phyloP scores from a whole-genome alignment of 2,888 invertebrate genomes.

The Amaurobius ferox region DNA sequence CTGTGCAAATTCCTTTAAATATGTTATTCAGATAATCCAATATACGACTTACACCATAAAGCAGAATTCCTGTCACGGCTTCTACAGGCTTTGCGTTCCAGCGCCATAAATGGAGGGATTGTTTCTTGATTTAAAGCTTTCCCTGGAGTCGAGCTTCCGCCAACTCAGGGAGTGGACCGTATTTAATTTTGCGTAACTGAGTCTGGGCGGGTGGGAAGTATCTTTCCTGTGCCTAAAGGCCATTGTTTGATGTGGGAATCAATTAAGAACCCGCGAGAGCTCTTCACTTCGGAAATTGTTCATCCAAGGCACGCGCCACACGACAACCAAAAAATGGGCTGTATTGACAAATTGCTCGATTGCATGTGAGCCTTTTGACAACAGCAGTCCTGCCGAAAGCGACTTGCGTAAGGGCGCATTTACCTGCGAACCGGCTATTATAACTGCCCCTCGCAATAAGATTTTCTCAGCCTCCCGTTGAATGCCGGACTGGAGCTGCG shows the following conservation, averaged over 20 bases:
- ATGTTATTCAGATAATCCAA: background rate
- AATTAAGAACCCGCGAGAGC: slow-evolving; percentile 59
- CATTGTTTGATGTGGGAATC: slow-evolving; percentile 65
- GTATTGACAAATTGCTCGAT: slow-evolving; percentile 70
- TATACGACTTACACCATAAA: background rate
- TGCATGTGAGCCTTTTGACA: slow-evolving; percentile 59
- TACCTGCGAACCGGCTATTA: slow-evolving; percentile 60
- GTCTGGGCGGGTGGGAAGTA: slow-evolving; percentile 45
- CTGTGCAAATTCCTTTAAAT: background rate
- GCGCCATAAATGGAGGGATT: slow-evolving; percentile 3
- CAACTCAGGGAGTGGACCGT: slow-evolving; percentile 5
- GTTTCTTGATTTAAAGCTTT: slow-evolving; percentile 7
- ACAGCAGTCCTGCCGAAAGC: slow-evolving; percentile 44
- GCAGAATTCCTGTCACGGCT: slow-evolving; percentile 2
- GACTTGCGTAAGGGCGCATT: slow-evolving; percentile 53
- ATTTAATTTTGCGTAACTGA: slow-evolving; percentile 42
- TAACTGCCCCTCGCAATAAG: slow-evolving; percentile 30
- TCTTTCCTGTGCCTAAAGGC: slow-evolving; percentile 61
- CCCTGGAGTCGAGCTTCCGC: slow-evolving; percentile 13
- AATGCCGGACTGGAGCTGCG: background rate
- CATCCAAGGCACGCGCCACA: slow-evolving; percentile 61
- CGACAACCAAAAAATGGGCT: slow-evolving; percentile 64
- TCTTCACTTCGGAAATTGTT: slow-evolving; percentile 63
- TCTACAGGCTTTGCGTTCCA: background rate
- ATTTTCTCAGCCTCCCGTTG: slow-evolving; percentile 21